Base-by-base conservation (phyloP, 2,113 vertebrate species). In the Spermophilus dauricus region DNA sequence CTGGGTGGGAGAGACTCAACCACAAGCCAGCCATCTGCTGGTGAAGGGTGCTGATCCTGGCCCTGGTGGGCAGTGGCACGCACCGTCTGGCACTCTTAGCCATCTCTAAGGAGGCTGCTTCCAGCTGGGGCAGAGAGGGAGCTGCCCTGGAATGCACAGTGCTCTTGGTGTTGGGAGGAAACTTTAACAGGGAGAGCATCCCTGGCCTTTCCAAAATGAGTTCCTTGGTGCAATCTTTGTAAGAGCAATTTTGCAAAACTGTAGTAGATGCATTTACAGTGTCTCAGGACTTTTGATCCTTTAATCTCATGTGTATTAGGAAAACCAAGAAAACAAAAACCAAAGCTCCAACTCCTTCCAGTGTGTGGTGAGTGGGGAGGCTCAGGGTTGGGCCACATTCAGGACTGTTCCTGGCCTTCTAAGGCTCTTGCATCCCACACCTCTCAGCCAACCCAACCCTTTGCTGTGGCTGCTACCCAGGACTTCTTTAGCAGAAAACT, bases 31-130 rank as follows among this genome's bases (percentile, higher is more conserved):
- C 91, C 95, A 61, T 86, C 81, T 86, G 45, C 92, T 10, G 48
- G 69, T 0, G 0, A 72, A 53, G 63, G 12, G 28, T 18, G 45
- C 67, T 8, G 12, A 11, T 17, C 8, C 37, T 58, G 11, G 42
- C 51, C n/a, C 65, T 12, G 1, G 0, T 39, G 4, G 5, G 16
- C 0, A 34, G 18, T 32, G 24, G 16, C n/a, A 9, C 7, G 0
- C 7, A 5, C 20, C 22, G 28, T 20, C 16, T 18, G 7, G 11
- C 8, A 12, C 20, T 48, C 0, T 77, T 4, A n/a, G 10, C 12
- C 28, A 26, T 8, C 2, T 26, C 9, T 4, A 1, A 10, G 32
- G 56, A 56, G 42, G 48, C 81, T 39, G 26, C 51, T 77, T 34
- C 8, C 51, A 63, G 37, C 9, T 18, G 28, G 51, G 73, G 24